Evolutionary conservation across 2,797 vertebrate genomes (phyloP).

Genomic region (Lates japonicus): DNA sequence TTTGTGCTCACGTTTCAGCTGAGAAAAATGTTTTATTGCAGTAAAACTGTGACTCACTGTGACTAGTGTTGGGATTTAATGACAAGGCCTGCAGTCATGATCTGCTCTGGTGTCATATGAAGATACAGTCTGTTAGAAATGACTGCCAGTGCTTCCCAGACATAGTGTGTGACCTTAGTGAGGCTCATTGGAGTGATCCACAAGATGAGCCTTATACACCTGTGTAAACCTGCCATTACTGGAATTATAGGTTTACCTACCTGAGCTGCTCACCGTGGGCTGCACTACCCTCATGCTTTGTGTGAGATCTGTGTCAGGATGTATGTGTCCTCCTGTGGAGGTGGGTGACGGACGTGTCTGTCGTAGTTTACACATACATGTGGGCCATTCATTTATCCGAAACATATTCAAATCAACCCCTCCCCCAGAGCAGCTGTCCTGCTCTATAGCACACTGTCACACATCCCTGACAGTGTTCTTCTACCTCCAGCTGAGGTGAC

Average conservation of each 20-base stretch:
- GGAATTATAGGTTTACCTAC: conserved; percentile 46
- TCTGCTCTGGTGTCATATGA: conserved; percentile 39
- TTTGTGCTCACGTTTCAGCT: conserved; percentile 40
- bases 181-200: conserved; percentile 15
- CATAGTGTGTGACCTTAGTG: conserved; percentile 23
- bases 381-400: conserved; percentile 53
- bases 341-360: conserved; percentile 28
- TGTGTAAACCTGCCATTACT: conserved; percentile 60
- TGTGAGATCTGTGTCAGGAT: conserved; percentile 17
- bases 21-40: conserved; percentile 51
- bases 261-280: background rate
- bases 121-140: conserved; percentile 26
- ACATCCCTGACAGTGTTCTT: conserved; percentile 58
- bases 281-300: background rate
- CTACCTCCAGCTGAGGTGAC: conserved; percentile 45
- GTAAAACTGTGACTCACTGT: conserved; percentile 71
- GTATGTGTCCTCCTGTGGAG: conserved; percentile 18
- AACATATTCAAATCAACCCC: conserved; percentile 52
- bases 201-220: conserved; percentile 19
- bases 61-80: conserved; percentile 43
- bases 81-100: conserved; percentile 60
- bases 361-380: conserved; percentile 42
- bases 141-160: conserved; percentile 32
- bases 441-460: conserved; percentile 49
- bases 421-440: conserved; percentile 75